These are phyloP conservation scores for Epirrhoe tristata DNA, from an alignment of 2,888 invertebrate genomes.

Conservation along the genomic window DNA sequence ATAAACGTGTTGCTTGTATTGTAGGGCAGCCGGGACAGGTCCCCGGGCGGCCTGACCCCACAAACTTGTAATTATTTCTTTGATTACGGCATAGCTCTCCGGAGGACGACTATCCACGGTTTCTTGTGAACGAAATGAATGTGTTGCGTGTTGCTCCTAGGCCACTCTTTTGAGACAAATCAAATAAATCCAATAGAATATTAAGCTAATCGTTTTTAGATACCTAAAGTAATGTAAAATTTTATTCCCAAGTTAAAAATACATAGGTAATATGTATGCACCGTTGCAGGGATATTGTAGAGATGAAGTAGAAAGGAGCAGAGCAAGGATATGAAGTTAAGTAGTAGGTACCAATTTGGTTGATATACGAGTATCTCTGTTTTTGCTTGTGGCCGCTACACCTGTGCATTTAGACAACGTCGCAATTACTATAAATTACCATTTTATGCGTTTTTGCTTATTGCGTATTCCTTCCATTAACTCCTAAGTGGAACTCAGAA, in stretches of 20 bases:
- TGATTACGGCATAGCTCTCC: conserved; percentile 47
- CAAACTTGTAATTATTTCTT: conserved; percentile 51
- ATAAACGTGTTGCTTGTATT: conserved; percentile 18
- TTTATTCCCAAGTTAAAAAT: too few relatives aligned
- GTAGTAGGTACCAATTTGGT: too few relatives aligned
- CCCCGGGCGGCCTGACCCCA: conserved; percentile 43
- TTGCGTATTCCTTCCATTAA: conserved; percentile 51
- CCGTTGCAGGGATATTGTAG: too few relatives aligned
- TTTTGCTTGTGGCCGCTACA: conserved; percentile 62
- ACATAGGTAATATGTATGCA: too few relatives aligned
- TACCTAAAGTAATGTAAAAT: too few relatives aligned
- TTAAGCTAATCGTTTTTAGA: too few relatives aligned
- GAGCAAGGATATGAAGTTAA: not conserved
- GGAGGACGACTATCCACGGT: conserved; percentile 30
- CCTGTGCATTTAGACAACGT: conserved; percentile 56
- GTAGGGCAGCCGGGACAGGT: conserved; percentile 4
- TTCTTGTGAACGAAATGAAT: conserved; percentile 15
- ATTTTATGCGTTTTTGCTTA: conserved; percentile 57
- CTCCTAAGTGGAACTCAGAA: conserved; percentile 36
- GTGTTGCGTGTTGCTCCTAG: not conserved
- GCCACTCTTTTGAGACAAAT: not conserved
- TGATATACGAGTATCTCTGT: conserved; percentile 45
- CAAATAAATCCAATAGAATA: not conserved
- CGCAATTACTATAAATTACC: conserved; percentile 61
- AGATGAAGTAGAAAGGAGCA: not conserved